Evolutionary conservation across 1,140 invertebrate species (phyloP), one percentile per base, ranked within the genome.

Genomic region (Planococcus citri): DNA sequence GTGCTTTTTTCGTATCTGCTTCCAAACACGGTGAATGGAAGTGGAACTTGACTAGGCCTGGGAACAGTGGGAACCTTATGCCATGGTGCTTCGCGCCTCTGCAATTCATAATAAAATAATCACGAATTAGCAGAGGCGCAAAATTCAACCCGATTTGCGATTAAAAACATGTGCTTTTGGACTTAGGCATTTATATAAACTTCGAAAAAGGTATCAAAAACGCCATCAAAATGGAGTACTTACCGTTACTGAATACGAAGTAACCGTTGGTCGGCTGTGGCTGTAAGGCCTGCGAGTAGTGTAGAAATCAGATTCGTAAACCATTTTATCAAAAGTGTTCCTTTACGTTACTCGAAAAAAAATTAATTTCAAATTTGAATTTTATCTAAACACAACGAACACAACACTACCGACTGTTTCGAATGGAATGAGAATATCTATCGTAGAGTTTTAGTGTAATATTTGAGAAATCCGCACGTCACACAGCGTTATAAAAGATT

Each of bases 301-400:
- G 80, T 90, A 90, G 80, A 91, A 92, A 81, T 91, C 89, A 82
- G 87, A 88, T 82, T 90, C 88, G 87, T 91, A 92, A 82, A 92
- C 89, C 89, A 92, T 92, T 78, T 84, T 85, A 25, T 4, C 20
- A 60, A 60, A 9, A 9, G 57, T 8, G 20, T 8, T 20, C n/a
- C n/a, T n/a, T n/a, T n/a, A 58, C 17, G 20, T 4, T 25, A 64
- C 9, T 12, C 9, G 22, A 25, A 64, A 25, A 64, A 64, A 64
- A n/a, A n/a, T n/a, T 41, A 10, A 41, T 10, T 20, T 58, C 51
- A 17, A 58, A 20, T 6, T 20, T 58, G 6, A 17, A 64, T 64
- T 25, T 25, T 17, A 17, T 6, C 10, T 20, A 64, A 24, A 64
- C 22, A 10, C 57, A 64, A 22, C 21, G n/a, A 25, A 20, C 60